Conservation (phyloP, 1,140 invertebrate species). For the Chironomus striatipennis region DNA sequence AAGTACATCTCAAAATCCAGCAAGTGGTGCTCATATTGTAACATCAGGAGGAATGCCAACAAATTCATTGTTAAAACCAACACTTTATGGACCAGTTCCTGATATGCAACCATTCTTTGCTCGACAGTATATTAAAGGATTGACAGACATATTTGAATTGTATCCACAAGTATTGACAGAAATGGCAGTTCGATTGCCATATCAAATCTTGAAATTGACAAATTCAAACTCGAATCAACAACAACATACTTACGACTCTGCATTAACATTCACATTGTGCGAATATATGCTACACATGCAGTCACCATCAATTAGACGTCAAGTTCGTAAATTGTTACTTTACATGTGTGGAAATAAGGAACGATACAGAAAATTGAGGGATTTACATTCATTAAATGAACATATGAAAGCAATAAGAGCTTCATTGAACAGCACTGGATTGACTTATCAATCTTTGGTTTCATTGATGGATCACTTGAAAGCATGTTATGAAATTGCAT, state of each 20-base stretch:
- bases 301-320: constrained; percentile 63
- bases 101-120: constrained; percentile 96
- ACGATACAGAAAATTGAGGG: constrained; percentile 85
- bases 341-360: constrained; percentile 94
- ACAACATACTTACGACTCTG: constrained; percentile 38
- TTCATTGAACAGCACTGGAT: constrained; percentile 43
- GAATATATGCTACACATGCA: constrained; percentile 95
- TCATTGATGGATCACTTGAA: constrained; percentile 92
- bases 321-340: constrained; percentile 82
- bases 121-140: constrained; percentile 83
- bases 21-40: constrained; percentile 27
- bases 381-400: constrained; percentile 81
- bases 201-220: constrained; percentile 76
- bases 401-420: constrained; percentile 60
- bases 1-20: constrained; percentile 42
- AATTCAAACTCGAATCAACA: not conserved
- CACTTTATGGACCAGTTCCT: constrained; percentile 67
- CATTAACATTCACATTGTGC: constrained; percentile 68
- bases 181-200: constrained; percentile 87
- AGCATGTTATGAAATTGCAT: constrained; percentile 86
- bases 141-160: constrained; percentile 88
- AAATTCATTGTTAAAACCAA: constrained; percentile 64
- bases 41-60: constrained; percentile 32
- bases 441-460: constrained; percentile 84
- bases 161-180: constrained; percentile 91